phyloP scores from a whole-genome alignment of 2,888 invertebrate genomes.

The Nephrocerus scutellatus region DNA sequence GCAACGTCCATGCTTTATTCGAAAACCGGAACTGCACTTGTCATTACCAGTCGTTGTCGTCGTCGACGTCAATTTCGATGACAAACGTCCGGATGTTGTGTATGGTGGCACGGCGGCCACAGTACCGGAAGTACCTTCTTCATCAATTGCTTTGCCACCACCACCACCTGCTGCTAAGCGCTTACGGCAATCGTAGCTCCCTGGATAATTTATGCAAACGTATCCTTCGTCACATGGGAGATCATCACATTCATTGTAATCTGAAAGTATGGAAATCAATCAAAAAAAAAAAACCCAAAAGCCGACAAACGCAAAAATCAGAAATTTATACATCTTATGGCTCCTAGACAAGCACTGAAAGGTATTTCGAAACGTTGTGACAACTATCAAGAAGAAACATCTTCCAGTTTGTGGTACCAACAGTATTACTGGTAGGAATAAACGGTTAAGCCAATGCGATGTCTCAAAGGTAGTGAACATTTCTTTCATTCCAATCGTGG shows the following conservation, averaged over 20 bases:
- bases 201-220: conserved; percentile 66
- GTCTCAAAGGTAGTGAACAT: no score
- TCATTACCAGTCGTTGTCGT: conserved; percentile 9
- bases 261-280: conserved; percentile 47
- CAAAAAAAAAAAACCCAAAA: background rate
- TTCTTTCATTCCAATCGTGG: no score
- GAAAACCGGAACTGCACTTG: conserved; percentile 34
- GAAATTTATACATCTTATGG: no score
- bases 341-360: no score
- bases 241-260: conserved; percentile 70
- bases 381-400: background rate
- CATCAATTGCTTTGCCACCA: no score
- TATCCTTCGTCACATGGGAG: conserved; percentile 53
- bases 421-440: no score
- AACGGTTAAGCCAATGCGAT: no score
- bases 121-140: background rate
- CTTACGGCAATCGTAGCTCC: conserved; percentile 59
- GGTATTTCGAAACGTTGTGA: no score
- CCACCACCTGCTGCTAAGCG: conserved; percentile 10
- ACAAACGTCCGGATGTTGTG: background rate
- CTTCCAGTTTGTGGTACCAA: background rate
- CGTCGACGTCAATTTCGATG: background rate
- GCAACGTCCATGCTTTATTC: conserved; percentile 30
- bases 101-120: conserved; percentile 1
- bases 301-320: background rate